Conservation (phyloP, 2,797 vertebrate genomes). For the Nothura maculosa region DNA sequence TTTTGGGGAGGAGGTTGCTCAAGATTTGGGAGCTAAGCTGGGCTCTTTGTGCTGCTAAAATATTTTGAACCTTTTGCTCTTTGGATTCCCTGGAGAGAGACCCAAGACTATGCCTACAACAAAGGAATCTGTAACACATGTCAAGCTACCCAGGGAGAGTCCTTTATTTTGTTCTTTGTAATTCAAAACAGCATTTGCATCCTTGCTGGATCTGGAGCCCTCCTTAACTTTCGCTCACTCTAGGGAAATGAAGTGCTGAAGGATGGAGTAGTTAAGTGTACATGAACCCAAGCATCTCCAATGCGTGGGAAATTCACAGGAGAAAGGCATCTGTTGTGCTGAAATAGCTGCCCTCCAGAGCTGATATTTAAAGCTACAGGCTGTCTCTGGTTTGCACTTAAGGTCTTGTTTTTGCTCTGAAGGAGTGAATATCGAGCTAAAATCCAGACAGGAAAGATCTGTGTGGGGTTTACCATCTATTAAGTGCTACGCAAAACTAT, state of each 20-base stretch:
- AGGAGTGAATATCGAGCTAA: constrained; percentile 18
- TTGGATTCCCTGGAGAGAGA: constrained; percentile 18
- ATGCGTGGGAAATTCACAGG: constrained; percentile 46
- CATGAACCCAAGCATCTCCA: constrained; percentile 43
- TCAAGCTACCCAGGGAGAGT: constrained; percentile 54
- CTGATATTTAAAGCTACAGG: constrained; percentile 58
- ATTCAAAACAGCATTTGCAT: constrained; percentile 67
- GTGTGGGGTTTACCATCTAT: not conserved
- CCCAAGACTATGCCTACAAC: constrained; percentile 38
- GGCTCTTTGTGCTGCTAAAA: constrained; percentile 14
- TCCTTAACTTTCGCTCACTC: constrained; percentile 46
- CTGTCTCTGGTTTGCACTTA: constrained; percentile 2
- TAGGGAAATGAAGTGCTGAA: constrained; percentile 61
- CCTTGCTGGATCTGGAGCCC: constrained; percentile 19
- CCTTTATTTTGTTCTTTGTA: constrained; percentile 65
- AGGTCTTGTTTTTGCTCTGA: constrained; percentile 20
- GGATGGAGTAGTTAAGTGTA: constrained; percentile 51
- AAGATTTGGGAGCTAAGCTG: not conserved
- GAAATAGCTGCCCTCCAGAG: constrained; percentile 49
- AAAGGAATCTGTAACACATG: constrained; percentile 55
- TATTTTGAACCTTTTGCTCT: constrained; percentile 27
- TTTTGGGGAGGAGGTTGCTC: not conserved
- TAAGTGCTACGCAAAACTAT: not conserved
- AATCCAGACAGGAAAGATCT: not conserved
- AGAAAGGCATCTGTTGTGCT: constrained; percentile 71